Percentiles rank a stretch among this genome's conserved stretches.
phyloP scores from a whole-genome alignment of 1,140 invertebrate genomes.

The Phocides pigmalion region DNA sequence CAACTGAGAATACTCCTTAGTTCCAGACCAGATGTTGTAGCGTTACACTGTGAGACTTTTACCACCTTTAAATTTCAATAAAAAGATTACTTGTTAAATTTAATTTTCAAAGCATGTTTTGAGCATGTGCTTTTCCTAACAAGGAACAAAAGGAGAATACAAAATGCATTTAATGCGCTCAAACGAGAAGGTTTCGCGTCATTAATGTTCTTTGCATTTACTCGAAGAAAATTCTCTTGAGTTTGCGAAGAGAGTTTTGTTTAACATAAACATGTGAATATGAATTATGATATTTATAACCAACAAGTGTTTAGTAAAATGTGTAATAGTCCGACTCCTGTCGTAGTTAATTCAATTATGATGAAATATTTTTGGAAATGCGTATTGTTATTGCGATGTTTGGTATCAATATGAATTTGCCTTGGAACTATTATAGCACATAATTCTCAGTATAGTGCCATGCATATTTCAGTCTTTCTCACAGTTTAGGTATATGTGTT shows the following conservation, averaged over 20 bases:
- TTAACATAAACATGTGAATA: conserved; percentile 17
- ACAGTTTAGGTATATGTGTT: no score
- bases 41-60: not conserved
- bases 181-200: conserved; percentile 19
- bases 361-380: no score
- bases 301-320: not conserved
- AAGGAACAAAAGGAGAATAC: conserved; percentile 25
- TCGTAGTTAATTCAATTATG: no score
- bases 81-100: not conserved
- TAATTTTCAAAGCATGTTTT: conserved; percentile 22
- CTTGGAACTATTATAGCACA: no score
- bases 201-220: conserved; percentile 24
- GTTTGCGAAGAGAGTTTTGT: not conserved
- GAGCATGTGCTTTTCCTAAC: conserved; percentile 7
- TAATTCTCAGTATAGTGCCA: no score
- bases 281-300: conserved; percentile 11
- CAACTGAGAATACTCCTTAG: no score
- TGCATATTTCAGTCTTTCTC: no score
- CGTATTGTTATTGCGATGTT: no score
- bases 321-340: no score
- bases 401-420: no score
- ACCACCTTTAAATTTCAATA: not conserved
- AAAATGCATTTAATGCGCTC: conserved; percentile 15
- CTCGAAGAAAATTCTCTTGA: conserved; percentile 8
- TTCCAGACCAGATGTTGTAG: no score